A percentile compares a stretch with the other conserved stretches of the same genome.
phyloP scores from a whole-genome alignment of 2,113 vertebrate species.

The Neolamprologus sp. region DNA sequence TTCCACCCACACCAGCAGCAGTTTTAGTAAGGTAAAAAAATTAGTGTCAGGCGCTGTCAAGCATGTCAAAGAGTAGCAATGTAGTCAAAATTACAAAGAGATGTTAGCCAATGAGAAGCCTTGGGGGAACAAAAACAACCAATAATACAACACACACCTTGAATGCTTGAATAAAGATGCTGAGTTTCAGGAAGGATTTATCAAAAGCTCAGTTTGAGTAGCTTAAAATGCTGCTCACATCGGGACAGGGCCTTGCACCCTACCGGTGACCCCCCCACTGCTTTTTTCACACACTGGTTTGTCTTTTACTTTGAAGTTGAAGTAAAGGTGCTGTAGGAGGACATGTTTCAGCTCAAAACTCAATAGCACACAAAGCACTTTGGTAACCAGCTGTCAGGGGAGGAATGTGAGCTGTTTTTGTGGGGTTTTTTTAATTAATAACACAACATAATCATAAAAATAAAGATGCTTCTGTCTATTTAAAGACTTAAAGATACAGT shows the following conservation, averaged over 20 bases:
- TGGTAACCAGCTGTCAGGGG: neutral
- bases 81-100: neutral
- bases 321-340: neutral
- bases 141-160: neutral
- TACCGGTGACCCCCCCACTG: neutral
- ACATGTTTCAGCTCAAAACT: neutral
- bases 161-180: neutral
- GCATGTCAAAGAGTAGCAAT: neutral
- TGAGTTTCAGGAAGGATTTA: neutral
- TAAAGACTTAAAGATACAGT: neutral
- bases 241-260: neutral
- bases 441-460: neutral
- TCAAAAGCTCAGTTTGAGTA: neutral
- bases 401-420: neutral
- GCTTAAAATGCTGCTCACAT: neutral
- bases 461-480: neutral
- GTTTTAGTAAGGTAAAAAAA: neutral
- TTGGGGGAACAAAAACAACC: neutral
- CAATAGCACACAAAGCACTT: neutral
- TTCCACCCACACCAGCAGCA: neutral
- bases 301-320: neutral
- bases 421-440: rapidly evolving
- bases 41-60: neutral
- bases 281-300: neutral
- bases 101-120: neutral